Conservation (phyloP, 1,140 invertebrate genomes). For the Leucophenga varia region DNA sequence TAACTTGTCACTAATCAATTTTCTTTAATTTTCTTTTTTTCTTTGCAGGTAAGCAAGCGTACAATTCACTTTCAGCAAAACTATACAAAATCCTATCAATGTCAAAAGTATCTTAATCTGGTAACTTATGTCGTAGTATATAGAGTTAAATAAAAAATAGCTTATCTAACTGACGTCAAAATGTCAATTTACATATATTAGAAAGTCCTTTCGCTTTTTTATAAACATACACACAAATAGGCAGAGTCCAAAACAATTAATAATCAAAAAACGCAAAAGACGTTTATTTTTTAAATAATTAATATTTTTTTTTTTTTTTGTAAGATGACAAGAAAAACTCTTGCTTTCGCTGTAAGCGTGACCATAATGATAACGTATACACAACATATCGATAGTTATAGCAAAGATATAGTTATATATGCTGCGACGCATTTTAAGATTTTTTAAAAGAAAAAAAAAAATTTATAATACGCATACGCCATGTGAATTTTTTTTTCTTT, state of each 20-base stretch:
- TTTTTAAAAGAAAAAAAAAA: too few species aligned
- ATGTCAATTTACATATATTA: slow-evolving; percentile 2
- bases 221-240: not conserved
- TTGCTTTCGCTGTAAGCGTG: slow-evolving; percentile 33
- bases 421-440: too few species aligned
- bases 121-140: not conserved
- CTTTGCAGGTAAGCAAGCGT: not conserved
- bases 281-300: too few species aligned
- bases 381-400: slow-evolving; percentile 12
- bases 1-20: not conserved
- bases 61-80: not conserved
- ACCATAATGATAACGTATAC: slow-evolving; percentile 31
- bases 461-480: too few species aligned
- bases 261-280: too few species aligned
- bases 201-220: slow-evolving; percentile 11
- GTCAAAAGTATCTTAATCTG: not conserved
- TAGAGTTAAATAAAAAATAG: not conserved
- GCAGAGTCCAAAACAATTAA: too few species aligned
- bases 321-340: slow-evolving; percentile 15
- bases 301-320: not conserved
- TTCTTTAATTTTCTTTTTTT: not conserved
- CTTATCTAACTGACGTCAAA: not conserved
- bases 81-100: not conserved
- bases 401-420: too few species aligned
- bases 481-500: too few species aligned